phyloP scores from a whole-genome alignment of 2,113 vertebrate species.

The Martes martes region DNA sequence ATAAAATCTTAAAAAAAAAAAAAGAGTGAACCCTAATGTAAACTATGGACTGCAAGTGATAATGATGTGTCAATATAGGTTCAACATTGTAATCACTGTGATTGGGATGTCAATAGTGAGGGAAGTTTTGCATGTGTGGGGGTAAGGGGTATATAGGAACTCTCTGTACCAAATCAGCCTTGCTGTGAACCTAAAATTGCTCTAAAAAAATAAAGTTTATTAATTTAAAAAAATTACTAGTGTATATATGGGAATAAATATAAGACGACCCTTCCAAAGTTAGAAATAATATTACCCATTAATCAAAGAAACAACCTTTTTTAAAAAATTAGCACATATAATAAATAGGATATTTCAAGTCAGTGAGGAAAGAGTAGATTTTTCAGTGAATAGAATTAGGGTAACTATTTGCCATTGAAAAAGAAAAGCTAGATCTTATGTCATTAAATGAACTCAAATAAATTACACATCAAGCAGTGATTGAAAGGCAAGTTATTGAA shows the following conservation, averaged over 20 bases:
- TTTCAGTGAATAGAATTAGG: background rate
- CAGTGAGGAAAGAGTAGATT: background rate
- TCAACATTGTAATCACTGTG: background rate
- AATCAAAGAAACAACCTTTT: background rate
- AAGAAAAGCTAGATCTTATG: background rate
- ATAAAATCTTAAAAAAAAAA: no score
- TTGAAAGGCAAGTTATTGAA: background rate
- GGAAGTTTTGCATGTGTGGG: background rate
- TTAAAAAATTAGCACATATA: background rate
- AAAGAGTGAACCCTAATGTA: background rate
- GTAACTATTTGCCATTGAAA: background rate
- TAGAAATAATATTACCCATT: background rate
- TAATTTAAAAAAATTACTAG: background rate
- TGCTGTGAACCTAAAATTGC: background rate
- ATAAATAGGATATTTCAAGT: background rate
- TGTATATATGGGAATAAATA: background rate
- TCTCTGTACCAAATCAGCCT: background rate
- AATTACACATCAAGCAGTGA: background rate
- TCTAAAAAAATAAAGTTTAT: background rate
- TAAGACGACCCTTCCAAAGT: background rate
- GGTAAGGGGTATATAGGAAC: background rate
- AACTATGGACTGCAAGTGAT: background rate
- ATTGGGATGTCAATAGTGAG: background rate
- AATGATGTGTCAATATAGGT: background rate
- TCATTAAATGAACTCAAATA: background rate